Evolutionary conservation across 2,888 invertebrate genomes (phyloP), one percentile per base, ranked within the genome.

Genomic region (Biston stratarius): DNA sequence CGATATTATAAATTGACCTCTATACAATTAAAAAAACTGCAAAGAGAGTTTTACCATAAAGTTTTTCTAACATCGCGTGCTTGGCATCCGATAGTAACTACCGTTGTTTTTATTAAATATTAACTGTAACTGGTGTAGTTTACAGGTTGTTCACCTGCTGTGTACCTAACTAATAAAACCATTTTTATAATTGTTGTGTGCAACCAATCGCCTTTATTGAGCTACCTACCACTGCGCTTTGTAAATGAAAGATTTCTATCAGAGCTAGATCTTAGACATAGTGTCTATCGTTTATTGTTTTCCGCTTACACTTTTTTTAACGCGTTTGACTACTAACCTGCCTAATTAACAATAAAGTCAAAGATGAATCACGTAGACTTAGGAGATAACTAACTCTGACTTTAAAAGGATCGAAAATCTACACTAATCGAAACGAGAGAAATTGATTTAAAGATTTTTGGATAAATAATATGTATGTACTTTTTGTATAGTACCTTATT

Each of bases 21-120:
- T 11, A 11, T 3, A 24, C 1, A 24, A 24, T 24, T 24, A 24
- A 14, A 45, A 14, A 45, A 36, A 36, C 15, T 40, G 15, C 40
- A 38, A 40, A 69, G 70, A 72, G 53, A 67, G 60, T 70, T 71
- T 74, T 2, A 45, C 45, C n/a, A 52, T 38, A 52, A 40, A 64
- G 64, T 72, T 72, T 72, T 74, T 71, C 57, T 65, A 64, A 48
- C 67, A 78, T 82, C 76, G 82, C 80, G 78, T 82, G 83, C 74
- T 69, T 77, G 73, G 66, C 71, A 74, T 77, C 81, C 78, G 80
- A 80, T 78, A 78, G 69, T 75, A 73, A 76, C 78, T 86, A 89
- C 89, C 89, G 89, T 89, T 90, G 89, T 89, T 72, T 85, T 88
- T 82, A 82, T 86, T 88, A 89, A 89, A 90, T 88, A 86, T 85